Evolutionary conservation across 2,888 invertebrate genomes (phyloP).

Genomic region (Drosophila anomalipes): DNA sequence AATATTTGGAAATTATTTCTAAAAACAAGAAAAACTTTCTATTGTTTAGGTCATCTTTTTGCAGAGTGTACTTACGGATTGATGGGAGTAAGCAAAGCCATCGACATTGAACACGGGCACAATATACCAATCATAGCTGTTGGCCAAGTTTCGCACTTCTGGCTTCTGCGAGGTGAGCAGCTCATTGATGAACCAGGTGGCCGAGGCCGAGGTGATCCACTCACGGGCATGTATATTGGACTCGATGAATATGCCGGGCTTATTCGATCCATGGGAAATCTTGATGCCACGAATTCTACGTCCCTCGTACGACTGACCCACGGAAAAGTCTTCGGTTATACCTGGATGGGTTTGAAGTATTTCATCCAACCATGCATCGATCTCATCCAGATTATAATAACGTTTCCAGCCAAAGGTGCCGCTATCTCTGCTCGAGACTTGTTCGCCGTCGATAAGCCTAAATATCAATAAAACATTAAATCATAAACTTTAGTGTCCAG

Average conservation of each 20-base stretch:
- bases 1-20: background rate
- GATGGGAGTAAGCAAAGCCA: slow-evolving; percentile 90
- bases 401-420: slow-evolving; percentile 87
- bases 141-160: slow-evolving; percentile 87
- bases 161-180: slow-evolving; percentile 88
- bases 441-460: slow-evolving; percentile 86
- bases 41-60: background rate
- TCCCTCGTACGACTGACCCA: slow-evolving; percentile 88
- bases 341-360: slow-evolving; percentile 85
- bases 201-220: slow-evolving; percentile 91
- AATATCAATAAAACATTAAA: slow-evolving; percentile 77
- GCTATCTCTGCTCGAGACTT: slow-evolving; percentile 59
- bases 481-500: slow-evolving; percentile 36
- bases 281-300: slow-evolving; percentile 87
- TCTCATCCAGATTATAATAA: slow-evolving; percentile 88
- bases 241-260: slow-evolving; percentile 88
- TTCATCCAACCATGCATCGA: slow-evolving; percentile 87
- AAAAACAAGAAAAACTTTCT: background rate
- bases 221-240: slow-evolving; percentile 89
- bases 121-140: slow-evolving; percentile 91
- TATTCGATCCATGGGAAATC: slow-evolving; percentile 84
- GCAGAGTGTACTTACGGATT: slow-evolving; percentile 86
- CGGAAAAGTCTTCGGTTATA: slow-evolving; percentile 67
- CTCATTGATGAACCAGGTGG: slow-evolving; percentile 90
- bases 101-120: slow-evolving; percentile 91